Base-by-base conservation (phyloP, 2,888 invertebrate species). In the Heliconius charithonia region DNA sequence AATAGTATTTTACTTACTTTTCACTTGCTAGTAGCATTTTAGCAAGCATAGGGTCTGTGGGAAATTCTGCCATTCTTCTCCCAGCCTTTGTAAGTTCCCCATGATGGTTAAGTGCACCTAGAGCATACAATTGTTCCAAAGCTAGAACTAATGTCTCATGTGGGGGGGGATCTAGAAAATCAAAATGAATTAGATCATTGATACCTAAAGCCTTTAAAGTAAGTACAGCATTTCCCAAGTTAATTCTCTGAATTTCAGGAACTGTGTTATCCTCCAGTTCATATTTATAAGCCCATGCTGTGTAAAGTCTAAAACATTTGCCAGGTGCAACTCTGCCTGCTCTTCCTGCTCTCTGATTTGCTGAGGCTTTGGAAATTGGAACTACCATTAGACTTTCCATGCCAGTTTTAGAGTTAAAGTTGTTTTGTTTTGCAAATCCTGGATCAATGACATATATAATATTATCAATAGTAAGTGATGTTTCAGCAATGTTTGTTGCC, bases 401-500 rank as follows among this genome's bases (percentile, higher is more conserved):
- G 37, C 99, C 99, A 1, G 99, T 99, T 84, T 98, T 96, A 0
- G 99, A 99, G 94, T 99, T 98, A 88, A 99, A 99, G 92, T 99
- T 99, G 89, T 99, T 99, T 93, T 99, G 99, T 90, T 99, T 99
- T 71, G 98, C 98, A 94, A 99, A 99, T 0, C 99, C 99, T n/a
- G 99, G 99, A 95, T 99, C 99, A 83, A 99, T 99, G 0, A 99
- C 99, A 93, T 99, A 99, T 81, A 98, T 97, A 82, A 99, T 99
- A 86, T 99, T 99, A 89, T 99, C 99, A 84, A 99, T 99, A 0
- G 99, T 99, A 56, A 99, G 95, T 3, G 99, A 99, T 0, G 99
- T 99, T 95, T 99, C 99, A 0, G 99, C 99, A 87, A 99, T 99
- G 88, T 99, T 99, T 27, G 99, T 99, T 0, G 99, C 99, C 70